Evolutionary conservation across 2,888 invertebrate species (phyloP), one percentile per base, ranked within the genome.

Genomic region (Criorhina ranunculi): DNA sequence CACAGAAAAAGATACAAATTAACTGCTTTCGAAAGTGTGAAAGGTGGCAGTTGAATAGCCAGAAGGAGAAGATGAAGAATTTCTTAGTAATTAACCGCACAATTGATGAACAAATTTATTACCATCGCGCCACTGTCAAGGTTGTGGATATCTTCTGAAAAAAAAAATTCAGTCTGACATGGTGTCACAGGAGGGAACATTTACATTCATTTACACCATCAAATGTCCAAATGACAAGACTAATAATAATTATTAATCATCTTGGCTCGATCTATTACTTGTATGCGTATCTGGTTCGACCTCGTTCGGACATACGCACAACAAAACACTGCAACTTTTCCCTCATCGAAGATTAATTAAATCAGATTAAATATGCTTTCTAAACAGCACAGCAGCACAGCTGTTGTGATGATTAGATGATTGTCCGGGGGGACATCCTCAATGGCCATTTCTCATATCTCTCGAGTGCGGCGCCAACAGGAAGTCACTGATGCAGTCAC

Each of bases 11-110:
- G 35, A 77, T 9, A 55, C 37, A 44, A 76, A 70, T 76, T 70
- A 77, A 72, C 64, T 59, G 64, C 70, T 77, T 82, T 82, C 77
- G 82, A 82, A 77, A 82, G 82, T 77, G 82, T 82, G 82, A 77
- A 82, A 82, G 82, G 77, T 44, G 59, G 42, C 64, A 9, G 57
- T 46, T 35, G 44, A 9, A 31, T 31, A 9, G 9, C 12, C 1
- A 6, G 12, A 9, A 1, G 29, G 29, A 46, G 24, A 49, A 49
- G 19, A 46, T 12, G 35, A 33, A 17, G 60, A 17, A 44, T 60
- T 31, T 46, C 44, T 15, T n/a, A 29, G 17, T 42, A 60, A 60
- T 60, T 60, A 60, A 42, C 59, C 29, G 8, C 15, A 42, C 17
- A 35, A 35, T 17, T 15, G 15, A 35, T 5, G 33, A 11, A n/a